Evolutionary conservation across 1,140 invertebrate species (phyloP).

Genomic region (Streblospio benedicti): DNA sequence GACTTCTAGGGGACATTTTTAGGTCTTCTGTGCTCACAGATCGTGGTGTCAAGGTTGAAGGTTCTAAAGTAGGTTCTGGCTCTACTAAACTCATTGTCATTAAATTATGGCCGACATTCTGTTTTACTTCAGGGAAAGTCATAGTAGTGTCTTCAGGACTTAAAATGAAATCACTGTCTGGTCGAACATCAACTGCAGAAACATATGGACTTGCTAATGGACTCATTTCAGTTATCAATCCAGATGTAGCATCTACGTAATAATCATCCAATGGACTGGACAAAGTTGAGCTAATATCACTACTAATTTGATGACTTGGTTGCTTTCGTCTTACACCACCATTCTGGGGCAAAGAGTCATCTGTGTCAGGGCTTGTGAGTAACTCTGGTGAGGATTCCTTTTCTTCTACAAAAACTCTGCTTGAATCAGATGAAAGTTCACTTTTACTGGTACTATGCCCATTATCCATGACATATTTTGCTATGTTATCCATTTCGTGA

Average conservation of each 20-base stretch:
- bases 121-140: background rate
- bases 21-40: background rate
- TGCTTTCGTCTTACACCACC: background rate
- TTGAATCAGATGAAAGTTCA: background rate
- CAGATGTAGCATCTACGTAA: constrained; percentile 5
- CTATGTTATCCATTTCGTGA: too few species aligned
- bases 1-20: background rate
- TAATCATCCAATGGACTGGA: background rate
- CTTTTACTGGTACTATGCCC: background rate
- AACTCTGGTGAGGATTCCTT: background rate
- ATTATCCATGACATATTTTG: background rate
- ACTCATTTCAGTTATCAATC: background rate
- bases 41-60: background rate
- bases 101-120: background rate
- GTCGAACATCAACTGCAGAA: background rate
- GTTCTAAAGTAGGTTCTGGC: background rate
- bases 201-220: background rate
- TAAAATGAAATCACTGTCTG: background rate
- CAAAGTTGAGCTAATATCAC: background rate
- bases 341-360: background rate
- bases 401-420: background rate
- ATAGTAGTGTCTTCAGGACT: background rate
- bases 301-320: background rate
- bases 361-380: background rate
- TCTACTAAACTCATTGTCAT: background rate